Evolutionary conservation across 2,797 vertebrate species (phyloP).

Genomic region (Halcyon chelicuti): DNA sequence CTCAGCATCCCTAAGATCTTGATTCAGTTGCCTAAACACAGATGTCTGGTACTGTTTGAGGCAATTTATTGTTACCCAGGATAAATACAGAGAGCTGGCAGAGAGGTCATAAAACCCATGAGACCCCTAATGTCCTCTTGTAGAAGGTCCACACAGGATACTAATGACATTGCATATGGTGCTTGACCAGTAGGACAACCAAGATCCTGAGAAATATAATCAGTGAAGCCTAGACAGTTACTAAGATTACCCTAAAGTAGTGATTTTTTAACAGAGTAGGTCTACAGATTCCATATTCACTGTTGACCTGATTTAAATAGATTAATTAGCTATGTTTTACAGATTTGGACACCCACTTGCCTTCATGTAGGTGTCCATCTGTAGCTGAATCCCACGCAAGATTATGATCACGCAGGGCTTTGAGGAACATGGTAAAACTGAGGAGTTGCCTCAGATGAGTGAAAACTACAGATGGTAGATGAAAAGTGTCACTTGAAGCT

Average conservation of each 20-base stretch:
- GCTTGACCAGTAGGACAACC: neutral
- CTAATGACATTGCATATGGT: neutral
- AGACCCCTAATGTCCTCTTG: neutral
- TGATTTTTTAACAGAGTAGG: neutral
- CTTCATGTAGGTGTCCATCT: neutral
- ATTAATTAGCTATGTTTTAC: neutral
- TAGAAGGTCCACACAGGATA: neutral
- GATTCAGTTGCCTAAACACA: neutral
- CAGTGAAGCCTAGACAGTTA: neutral
- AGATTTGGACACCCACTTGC: neutral
- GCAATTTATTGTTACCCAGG: accelerated
- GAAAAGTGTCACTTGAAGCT: neutral
- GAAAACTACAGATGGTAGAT: neutral
- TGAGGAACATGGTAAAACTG: neutral
- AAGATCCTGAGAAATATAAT: neutral
- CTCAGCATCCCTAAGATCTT: neutral
- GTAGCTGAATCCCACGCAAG: neutral
- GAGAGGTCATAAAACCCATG: neutral
- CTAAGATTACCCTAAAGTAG: neutral
- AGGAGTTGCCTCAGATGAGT: neutral
- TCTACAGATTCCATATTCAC: neutral
- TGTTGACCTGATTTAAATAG: neutral
- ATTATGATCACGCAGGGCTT: neutral
- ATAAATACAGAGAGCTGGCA: neutral
- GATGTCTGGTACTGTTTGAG: neutral